Base-by-base conservation (phyloP, 2,797 vertebrate genomes). In the Lacerta agilis region DNA sequence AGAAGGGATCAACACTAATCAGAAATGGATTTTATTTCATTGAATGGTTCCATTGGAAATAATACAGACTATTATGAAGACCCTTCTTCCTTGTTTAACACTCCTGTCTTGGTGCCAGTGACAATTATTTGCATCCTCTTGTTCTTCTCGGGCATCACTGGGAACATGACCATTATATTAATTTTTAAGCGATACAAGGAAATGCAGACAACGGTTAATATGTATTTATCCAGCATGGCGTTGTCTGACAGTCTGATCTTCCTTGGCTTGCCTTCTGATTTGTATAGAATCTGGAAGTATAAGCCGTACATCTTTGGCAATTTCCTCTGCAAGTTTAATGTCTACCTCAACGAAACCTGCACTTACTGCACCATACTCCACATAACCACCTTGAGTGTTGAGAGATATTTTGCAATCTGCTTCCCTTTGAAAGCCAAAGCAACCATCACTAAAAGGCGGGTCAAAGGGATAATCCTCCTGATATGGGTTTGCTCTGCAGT, bases 181-280 rank as follows among this genome's bases (percentile, higher is more conserved):
- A 97, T 98, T 89, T 97, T 98, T 78, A 97, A 96, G 94, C 94
- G 95, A 29, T 96, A 97, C 85, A 97, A 96, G 36, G 96, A 96
- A 73, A 97, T 98, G 97, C 96, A 96, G 89, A 97, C 97, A 83
- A 98, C 97, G 0, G 97, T 97, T 77, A 98, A 98, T 94, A 95
- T 98, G 83, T 98, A 98, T 95, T 95, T 98, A 89, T 97, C 97
- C 95, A 98, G 97, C 88, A 98, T 98, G 98, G 97, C 97, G 0
- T 90, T 98, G 1, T 98, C 97, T 0, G 98, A 98, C 73, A 96
- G 97, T 78, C 83, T 98, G 43, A 98, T 98, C 20, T 97, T 98
- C 25, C 93, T 97, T 0, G 95, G 98, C 64, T 92, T 98, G 90
- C 97, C 97, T 33, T 96, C 97, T 77, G 97, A 98, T 85, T 95